Percentiles rank a stretch among this genome's conserved stretches.
Evolutionary conservation across 1,140 invertebrate genomes (phyloP).

Genomic region (Sycobia sp.): DNA sequence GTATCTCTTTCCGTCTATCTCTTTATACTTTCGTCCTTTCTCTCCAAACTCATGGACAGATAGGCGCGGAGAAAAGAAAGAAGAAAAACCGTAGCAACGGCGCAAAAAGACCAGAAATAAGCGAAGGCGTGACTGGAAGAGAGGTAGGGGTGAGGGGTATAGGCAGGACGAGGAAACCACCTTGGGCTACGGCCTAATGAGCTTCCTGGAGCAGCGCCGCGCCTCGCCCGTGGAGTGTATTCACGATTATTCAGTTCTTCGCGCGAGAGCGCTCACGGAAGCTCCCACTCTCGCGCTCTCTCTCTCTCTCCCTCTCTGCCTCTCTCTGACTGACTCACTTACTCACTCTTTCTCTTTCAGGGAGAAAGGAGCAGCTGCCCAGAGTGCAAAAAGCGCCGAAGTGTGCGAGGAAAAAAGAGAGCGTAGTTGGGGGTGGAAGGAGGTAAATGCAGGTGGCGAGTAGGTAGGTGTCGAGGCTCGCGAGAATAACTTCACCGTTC

Average conservation of each 20-base stretch:
- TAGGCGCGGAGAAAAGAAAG: too few relatives aligned
- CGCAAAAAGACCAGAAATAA: not conserved
- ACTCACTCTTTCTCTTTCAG: not conserved
- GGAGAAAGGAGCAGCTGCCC: constrained; percentile 36
- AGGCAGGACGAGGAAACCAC: constrained; percentile 11
- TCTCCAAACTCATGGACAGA: too few relatives aligned
- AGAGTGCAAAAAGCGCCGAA: too few relatives aligned
- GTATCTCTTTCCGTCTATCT: too few relatives aligned
- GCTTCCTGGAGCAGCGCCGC: constrained; percentile 47
- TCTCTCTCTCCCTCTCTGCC: constrained; percentile 11
- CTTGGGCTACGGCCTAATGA: constrained; percentile 53
- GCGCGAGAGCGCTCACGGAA: constrained; percentile 15
- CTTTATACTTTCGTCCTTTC: too few relatives aligned
- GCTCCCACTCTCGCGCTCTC: constrained; percentile 24
- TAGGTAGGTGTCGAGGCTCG: constrained; percentile 15
- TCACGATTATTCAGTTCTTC: constrained; percentile 47
- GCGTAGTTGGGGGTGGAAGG: not conserved
- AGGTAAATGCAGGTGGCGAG: constrained; percentile 28
- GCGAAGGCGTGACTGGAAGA: not conserved
- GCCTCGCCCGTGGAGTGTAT: constrained; percentile 37
- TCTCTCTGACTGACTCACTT: too few relatives aligned
- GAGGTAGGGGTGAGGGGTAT: too few relatives aligned
- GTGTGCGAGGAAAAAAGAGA: not conserved
- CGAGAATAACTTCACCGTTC: constrained; percentile 39
- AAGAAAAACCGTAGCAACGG: not conserved